These are phyloP conservation scores for Apamea anceps DNA, from an alignment of 2,888 invertebrate genomes.

Conservation along the genomic window DNA sequence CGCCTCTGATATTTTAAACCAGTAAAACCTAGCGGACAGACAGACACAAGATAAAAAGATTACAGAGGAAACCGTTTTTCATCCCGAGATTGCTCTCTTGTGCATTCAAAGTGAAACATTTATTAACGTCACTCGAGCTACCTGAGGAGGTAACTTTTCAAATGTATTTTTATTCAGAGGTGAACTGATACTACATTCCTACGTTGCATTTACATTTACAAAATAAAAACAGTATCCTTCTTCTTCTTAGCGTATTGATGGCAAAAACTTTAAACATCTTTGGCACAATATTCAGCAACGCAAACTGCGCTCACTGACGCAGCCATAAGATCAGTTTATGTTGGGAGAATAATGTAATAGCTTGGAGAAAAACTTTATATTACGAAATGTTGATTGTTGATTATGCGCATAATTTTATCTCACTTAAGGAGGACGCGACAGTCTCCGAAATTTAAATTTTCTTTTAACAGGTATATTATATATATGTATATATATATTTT, in stretches of 20 bases:
- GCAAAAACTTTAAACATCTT: no score
- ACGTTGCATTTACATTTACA: no score
- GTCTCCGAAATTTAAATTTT: no score
- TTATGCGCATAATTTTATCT: background rate
- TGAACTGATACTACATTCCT: background rate
- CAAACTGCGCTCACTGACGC: no score
- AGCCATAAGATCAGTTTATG: no score
- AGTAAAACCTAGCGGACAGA: background rate
- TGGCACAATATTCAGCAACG: no score
- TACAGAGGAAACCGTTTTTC: conserved; percentile 10
- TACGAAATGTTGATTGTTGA: background rate
- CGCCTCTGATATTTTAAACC: background rate
- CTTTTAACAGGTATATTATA: no score
- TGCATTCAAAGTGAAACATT: conserved; percentile 41
- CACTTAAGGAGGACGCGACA: no score
- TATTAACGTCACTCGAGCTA: conserved; percentile 17
- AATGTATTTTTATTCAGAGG: conserved; percentile 31
- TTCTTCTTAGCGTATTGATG: no score
- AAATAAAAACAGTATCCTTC: no score
- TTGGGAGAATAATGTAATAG: background rate
- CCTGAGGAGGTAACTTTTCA: background rate
- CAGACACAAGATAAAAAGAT: conserved; percentile 9
- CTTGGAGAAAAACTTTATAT: background rate
- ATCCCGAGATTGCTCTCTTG: conserved; percentile 26
- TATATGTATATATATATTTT: no score